These are phyloP conservation scores for Hystrix brachyura DNA, from an alignment of 2,113 vertebrate species.

Conservation along the genomic window DNA sequence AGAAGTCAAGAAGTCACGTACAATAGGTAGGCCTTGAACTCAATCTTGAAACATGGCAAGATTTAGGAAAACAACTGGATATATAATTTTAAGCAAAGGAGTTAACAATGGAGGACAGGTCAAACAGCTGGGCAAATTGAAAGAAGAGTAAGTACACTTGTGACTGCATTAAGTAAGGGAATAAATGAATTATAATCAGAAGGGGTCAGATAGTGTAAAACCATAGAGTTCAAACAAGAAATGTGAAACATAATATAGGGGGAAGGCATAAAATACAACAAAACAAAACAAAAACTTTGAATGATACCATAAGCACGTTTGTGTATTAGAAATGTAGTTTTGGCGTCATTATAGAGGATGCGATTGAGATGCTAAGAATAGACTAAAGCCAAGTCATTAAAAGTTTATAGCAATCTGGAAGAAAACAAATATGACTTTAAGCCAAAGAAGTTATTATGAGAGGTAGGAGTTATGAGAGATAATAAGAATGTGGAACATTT, in stretches of 20 bases:
- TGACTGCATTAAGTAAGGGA: not conserved
- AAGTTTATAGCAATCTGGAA: not conserved
- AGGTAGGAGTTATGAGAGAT: not conserved
- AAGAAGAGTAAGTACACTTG: not conserved
- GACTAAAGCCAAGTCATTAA: not conserved
- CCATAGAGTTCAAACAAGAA: not conserved
- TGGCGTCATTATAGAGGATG: not conserved
- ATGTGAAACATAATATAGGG: not conserved
- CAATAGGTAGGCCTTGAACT: not conserved
- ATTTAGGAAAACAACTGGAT: not conserved
- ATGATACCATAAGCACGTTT: not conserved
- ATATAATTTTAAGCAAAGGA: not conserved
- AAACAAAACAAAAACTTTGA: not conserved
- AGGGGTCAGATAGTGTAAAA: not conserved
- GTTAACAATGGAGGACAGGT: not conserved
- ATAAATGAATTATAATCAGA: not conserved
- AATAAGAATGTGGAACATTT: not conserved
- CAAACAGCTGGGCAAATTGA: not conserved
- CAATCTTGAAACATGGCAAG: not conserved
- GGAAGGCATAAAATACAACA: not conserved
- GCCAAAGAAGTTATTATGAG: not conserved
- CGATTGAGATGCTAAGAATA: not conserved
- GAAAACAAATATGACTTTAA: slow-evolving; percentile 13
- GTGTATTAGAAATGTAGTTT: not conserved
- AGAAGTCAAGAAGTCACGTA: fast-evolving